Conservation (phyloP, 2,888 invertebrate genomes). For the Rosalia funebris region DNA sequence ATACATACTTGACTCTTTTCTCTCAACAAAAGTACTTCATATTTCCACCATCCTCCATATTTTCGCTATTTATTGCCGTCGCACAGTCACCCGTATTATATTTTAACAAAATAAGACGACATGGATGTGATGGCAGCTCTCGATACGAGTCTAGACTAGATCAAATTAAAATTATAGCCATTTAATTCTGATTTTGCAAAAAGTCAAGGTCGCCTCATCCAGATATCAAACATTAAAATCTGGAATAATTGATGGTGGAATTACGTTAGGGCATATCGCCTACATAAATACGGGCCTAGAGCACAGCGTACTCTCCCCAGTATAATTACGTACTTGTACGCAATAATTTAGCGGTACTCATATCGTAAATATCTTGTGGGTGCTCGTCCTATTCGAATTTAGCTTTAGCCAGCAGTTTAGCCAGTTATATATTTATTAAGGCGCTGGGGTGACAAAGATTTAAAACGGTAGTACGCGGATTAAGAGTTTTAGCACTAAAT, state of each 20-base stretch:
- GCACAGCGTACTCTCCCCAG: constrained; percentile 36
- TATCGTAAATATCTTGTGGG: constrained; percentile 44
- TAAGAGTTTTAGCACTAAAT: no score
- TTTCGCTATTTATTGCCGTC: constrained; percentile 8
- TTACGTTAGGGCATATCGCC: constrained; percentile 48
- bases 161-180: constrained; percentile 36
- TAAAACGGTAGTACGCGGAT: no score
- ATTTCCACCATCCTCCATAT: no score
- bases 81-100: not conserved
- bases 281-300: constrained; percentile 48
- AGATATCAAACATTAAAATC: constrained; percentile 48
- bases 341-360: constrained; percentile 42
- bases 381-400: no score
- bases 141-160: constrained; percentile 31
- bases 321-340: constrained; percentile 44
- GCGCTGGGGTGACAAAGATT: no score
- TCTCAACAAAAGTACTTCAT: no score
- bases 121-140: constrained; percentile 28
- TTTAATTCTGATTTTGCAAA: constrained; percentile 35
- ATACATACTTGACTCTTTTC: no score
- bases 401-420: no score
- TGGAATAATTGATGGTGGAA: constrained; percentile 51
- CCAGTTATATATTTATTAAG: no score
- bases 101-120: constrained; percentile 11
- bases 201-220: constrained; percentile 41